Conservation (phyloP, 2,797 vertebrate genomes). For the Cygnus olor region DNA sequence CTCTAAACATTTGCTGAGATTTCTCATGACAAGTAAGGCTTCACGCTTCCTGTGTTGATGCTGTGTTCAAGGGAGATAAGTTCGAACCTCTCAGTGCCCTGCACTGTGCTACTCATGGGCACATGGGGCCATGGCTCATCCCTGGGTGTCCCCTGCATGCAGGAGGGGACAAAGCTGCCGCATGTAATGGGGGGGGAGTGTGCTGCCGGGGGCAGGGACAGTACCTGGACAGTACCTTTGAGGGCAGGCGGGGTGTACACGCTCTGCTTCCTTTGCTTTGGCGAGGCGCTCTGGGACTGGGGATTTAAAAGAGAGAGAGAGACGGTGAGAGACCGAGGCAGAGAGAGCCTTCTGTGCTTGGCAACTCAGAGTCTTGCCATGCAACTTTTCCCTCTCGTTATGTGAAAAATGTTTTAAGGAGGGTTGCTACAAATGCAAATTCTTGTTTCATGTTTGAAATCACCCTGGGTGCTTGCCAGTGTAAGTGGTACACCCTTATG, state of each 20-base stretch:
- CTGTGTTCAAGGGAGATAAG: not conserved
- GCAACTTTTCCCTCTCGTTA: not conserved
- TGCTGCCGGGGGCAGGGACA: not conserved
- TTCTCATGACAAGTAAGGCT: not conserved
- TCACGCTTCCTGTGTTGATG: not conserved
- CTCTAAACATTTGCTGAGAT: not conserved
- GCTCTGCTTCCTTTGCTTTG: constrained; percentile 91
- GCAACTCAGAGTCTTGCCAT: not conserved
- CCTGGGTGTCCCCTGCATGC: rapidly evolving
- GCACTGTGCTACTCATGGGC: rapidly evolving
- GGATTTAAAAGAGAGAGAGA: constrained; percentile 38
- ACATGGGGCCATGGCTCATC: rapidly evolving
- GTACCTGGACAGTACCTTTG: constrained; percentile 86
- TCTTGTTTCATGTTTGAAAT: not conserved
- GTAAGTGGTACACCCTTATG: too few relatives aligned
- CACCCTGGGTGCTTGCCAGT: not conserved
- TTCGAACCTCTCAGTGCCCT: rapidly evolving
- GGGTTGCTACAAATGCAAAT: not conserved
- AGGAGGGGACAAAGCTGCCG: not conserved
- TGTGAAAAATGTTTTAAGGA: too few relatives aligned
- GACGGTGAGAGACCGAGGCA: rapidly evolving
- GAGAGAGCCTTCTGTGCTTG: rapidly evolving
- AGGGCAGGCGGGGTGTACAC: constrained; percentile 84
- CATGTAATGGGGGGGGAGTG: not conserved
- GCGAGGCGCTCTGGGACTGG: constrained; percentile 81